Percentiles rank a stretch among this genome's conserved stretches.
Evolutionary conservation across 2,113 vertebrate genomes (phyloP).

Genomic region (Athene cunicularia): DNA sequence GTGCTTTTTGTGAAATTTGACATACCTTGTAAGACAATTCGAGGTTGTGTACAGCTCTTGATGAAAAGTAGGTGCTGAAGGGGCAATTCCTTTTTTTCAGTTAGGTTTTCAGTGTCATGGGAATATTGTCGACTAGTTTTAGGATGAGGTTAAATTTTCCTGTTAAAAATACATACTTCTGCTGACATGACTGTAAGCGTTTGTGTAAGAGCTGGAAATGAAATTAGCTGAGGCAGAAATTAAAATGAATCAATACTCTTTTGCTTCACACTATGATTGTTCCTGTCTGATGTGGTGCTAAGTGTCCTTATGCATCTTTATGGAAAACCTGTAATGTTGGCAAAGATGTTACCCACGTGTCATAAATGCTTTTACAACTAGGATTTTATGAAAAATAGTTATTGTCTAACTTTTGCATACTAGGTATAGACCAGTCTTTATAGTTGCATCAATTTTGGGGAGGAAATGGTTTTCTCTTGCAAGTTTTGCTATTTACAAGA

Average conservation of each 20-base stretch:
- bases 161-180: background rate
- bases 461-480: background rate
- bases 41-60: background rate
- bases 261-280: background rate
- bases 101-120: background rate
- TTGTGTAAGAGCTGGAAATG: background rate
- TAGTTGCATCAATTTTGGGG: background rate
- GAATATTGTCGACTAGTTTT: background rate
- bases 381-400: background rate
- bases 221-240: slow-evolving; percentile 19
- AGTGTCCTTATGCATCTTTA: background rate
- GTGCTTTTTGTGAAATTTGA: background rate
- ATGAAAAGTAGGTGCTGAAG: background rate
- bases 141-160: background rate
- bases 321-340: background rate
- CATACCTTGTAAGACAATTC: accelerated
- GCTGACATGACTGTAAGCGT: background rate
- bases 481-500: background rate
- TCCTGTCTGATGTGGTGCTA: background rate
- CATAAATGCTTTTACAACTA: background rate
- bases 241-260: background rate
- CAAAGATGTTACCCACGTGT: background rate
- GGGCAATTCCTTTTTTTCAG: background rate
- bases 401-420: background rate
- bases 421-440: background rate